Base-by-base conservation (phyloP, 2,888 invertebrate species). In the Mycalesis mineus region DNA sequence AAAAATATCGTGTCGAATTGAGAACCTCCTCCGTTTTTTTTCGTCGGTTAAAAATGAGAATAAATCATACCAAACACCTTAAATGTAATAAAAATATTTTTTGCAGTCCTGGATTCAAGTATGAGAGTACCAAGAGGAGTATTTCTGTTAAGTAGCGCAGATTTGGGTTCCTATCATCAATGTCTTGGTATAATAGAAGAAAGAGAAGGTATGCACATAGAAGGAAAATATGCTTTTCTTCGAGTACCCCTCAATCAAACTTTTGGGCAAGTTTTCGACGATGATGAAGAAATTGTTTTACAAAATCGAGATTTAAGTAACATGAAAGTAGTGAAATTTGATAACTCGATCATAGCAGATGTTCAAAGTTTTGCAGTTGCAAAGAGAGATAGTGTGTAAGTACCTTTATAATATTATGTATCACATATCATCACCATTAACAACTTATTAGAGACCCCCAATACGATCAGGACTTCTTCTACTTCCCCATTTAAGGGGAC, bases 201-300 rank as follows among this genome's bases (percentile, higher is more conserved):
- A 8, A 17, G 66, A 1, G 59, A 64, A 14, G 63, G 65, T 7
- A 60, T 61, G 6, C 47, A 57, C 0, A 67, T 80, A 0, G 66
- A 76, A 65, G 81, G 80, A 28, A 81, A 81, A 68, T 80, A 76
- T 57, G 84, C 84, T 53, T 69, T 71, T 42, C 72, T 78, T 0
- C 47, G 45, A 6, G 53, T 74, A 11, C 74, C 76, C 15, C 50
- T 71, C 7, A 54, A 66, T 28, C 77, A 75, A 55, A 62, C 65
- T 0, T 55, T 71, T 13, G 50, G 63, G 15, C 42, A 66, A 13
- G n/a, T 52, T 41, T n/a, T 22, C 5, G 22, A 22, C 22, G 22
- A 22, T 5, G 44, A 44, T 0, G 33, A 44, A 13, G 37, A 22
- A 7, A 33, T 28, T 11, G 0, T 37, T 40, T 37, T 45, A 17